Conservation (phyloP, 2,113 vertebrate species). For the Tragelaphus buxtoni region DNA sequence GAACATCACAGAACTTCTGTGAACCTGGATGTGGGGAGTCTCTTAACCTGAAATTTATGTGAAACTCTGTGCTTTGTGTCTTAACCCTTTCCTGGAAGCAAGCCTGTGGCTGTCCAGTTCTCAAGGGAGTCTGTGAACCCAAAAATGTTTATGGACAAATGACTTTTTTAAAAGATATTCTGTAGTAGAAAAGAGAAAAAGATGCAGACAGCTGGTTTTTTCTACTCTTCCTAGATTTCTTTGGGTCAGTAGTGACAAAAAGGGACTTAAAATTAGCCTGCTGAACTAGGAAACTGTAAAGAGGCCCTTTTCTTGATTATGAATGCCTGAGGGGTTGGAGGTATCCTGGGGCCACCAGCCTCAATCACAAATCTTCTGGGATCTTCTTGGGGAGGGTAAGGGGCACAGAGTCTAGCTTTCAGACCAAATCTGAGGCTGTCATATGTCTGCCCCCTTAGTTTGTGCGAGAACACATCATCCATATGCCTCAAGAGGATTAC, state of each 20-base stretch:
- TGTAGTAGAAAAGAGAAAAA: background rate
- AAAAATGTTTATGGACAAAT: background rate
- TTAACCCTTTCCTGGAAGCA: background rate
- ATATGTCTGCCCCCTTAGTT: conserved; percentile 75
- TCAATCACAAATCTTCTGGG: background rate
- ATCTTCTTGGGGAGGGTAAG: background rate
- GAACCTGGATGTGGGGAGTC: background rate
- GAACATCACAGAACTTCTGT: background rate
- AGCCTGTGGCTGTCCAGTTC: background rate
- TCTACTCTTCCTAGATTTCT: background rate
- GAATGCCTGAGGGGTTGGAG: background rate
- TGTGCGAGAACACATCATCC: conserved; percentile 80
- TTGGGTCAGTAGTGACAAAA: background rate
- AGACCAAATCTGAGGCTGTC: background rate
- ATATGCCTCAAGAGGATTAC: conserved; percentile 81
- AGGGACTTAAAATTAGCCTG: background rate
- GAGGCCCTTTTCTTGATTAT: background rate
- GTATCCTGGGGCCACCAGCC: background rate
- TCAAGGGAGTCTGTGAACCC: background rate
- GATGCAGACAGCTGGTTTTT: background rate
- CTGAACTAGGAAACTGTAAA: background rate
- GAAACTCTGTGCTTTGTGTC: background rate
- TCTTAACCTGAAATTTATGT: background rate
- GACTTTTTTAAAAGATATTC: background rate
- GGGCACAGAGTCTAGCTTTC: background rate